A percentile compares a stretch with the other conserved stretches of the same genome.
Evolutionary conservation across 2,888 invertebrate species (phyloP).

Genomic region (Mesoligia furuncula): DNA sequence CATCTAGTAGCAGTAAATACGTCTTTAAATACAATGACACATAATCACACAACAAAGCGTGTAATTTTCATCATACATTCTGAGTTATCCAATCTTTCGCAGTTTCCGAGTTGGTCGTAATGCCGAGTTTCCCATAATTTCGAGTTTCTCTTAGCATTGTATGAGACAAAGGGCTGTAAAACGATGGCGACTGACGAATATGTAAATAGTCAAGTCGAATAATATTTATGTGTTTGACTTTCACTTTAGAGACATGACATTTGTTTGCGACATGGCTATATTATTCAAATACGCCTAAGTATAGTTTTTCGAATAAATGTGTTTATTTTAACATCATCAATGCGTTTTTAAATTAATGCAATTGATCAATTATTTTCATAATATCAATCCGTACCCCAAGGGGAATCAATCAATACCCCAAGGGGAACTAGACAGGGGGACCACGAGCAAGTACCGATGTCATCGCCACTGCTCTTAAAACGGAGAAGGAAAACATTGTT

Average conservation of each 20-base stretch:
- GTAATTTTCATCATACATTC: slow-evolving; percentile 35
- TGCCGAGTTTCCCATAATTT: slow-evolving; percentile 16
- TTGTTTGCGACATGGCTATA: slow-evolving; percentile 27
- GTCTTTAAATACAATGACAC: slow-evolving; percentile 49
- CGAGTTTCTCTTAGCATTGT: slow-evolving; percentile 46
- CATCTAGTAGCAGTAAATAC: slow-evolving; percentile 24
- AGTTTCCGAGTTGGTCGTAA: slow-evolving; percentile 31
- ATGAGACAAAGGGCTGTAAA: slow-evolving; percentile 55
- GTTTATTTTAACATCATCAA: background rate
- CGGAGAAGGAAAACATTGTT: too few relatives aligned
- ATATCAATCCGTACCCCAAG: too few relatives aligned
- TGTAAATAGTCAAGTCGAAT: slow-evolving; percentile 40
- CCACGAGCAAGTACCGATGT: too few relatives aligned
- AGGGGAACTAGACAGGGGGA: too few relatives aligned
- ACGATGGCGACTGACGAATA: slow-evolving; percentile 31
- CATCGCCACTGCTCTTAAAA: too few relatives aligned
- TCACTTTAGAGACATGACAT: slow-evolving; percentile 40
- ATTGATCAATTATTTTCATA: background rate
- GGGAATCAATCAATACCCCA: too few relatives aligned
- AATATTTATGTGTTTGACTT: slow-evolving; percentile 55
- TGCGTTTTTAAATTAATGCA: background rate
- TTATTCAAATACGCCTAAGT: slow-evolving; percentile 31
- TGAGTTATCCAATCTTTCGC: slow-evolving; percentile 44
- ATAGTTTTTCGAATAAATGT: background rate
- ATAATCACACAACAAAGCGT: slow-evolving; percentile 44